Base-by-base conservation (phyloP, 2,888 invertebrate species). In the Eustalomyia histrio region DNA sequence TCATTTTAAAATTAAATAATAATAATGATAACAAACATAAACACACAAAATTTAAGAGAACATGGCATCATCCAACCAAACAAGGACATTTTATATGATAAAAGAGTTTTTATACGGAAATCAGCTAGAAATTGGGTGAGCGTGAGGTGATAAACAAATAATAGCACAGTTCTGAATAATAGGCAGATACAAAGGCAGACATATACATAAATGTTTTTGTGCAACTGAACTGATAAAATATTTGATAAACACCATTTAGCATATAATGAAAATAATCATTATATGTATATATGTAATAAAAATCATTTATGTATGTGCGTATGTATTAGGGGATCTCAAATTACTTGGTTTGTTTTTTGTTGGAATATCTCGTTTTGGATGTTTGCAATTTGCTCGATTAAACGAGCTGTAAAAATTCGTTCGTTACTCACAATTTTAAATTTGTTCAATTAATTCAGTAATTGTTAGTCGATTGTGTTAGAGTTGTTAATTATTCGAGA, bases 201-300 rank as follows among this genome's bases (percentile, higher is more conserved):
- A 16, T 14, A 24, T 55, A 29, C 29, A 57, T 61, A 68, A 73
- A 68, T 72, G 29, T 61, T 73, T 69, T 74, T 60, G 65, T 74
- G 65, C 67, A 74, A 78, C 17, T 29, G 61, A 81, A 61, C 79
- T 79, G 79, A 80, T 80, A 83, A 83, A 81, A 69, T 69, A 78
- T 80, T 76, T 76, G 79, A 79, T 73, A 81, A 81, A 79, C 65
- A 73, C 75, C 80, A 76, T 75, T 79, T 80, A 72, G 35, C 47
- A 55, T 47, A 58, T 71, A 76, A 63, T 60, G 69, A 74, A 75
- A 76, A 82, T 76, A 79, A 81, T 81, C 67, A 73, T 79, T 63
- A 67, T 78, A 61, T 29, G 24, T 47, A 61, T n/a, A n/a, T n/a
- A n/a, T n/a, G 53, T 35, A 21, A 64, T 35, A 50, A 12, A 24